These are phyloP conservation scores for Erpetoichthys calabaricus DNA, from an alignment of 2,797 vertebrate genomes.

Conservation along the genomic window DNA sequence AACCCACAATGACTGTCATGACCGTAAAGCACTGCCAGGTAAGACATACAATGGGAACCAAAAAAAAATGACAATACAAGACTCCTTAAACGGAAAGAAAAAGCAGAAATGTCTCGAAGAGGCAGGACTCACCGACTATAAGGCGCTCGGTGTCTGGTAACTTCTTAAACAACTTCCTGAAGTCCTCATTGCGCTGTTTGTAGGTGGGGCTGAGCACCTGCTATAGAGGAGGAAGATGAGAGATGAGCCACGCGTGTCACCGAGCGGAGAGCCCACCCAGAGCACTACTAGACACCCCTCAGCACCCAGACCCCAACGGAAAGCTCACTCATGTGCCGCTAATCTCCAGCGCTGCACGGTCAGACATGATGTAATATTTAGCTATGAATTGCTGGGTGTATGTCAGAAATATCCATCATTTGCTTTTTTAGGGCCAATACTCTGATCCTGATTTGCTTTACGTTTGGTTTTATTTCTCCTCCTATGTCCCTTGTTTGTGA, in stretches of 20 bases:
- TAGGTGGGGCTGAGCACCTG: slow-evolving; percentile 84
- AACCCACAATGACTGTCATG: no score
- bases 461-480: no score
- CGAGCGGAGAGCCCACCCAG: no score
- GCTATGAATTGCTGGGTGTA: no score
- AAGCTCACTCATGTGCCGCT: no score
- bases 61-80: neutral
- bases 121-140: slow-evolving; percentile 64
- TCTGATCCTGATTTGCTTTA: no score
- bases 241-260: neutral
- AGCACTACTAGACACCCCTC: neutral
- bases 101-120: neutral
- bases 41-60: neutral
- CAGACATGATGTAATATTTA: no score
- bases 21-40: no score
- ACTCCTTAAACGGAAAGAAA: neutral
- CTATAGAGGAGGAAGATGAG: neutral
- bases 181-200: slow-evolving; percentile 81
- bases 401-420: no score
- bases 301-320: neutral
- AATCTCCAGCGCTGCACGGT: no score
- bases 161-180: slow-evolving; percentile 78
- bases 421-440: no score
- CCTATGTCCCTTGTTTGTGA: no score
- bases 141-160: slow-evolving; percentile 74